Evolutionary conservation across 1,140 invertebrate genomes (phyloP).

Genomic region (Diorhabda elongata): DNA sequence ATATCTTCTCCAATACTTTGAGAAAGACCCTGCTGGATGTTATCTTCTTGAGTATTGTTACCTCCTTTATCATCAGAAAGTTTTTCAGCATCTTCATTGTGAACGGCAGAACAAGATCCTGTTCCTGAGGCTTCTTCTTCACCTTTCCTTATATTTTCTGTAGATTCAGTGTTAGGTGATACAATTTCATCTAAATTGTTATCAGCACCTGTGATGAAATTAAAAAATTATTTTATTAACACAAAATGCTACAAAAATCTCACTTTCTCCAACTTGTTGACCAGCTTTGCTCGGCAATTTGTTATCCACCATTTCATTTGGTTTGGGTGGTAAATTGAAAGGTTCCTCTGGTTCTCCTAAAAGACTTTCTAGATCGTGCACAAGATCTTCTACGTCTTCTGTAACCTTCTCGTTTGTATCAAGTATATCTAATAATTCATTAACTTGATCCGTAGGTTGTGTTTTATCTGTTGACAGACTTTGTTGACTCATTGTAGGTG

Average conservation of each 20-base stretch:
- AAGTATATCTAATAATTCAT: conserved; percentile 41
- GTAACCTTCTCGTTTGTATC: conserved; percentile 38
- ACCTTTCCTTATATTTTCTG: conserved; percentile 6
- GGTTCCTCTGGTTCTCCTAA: conserved; percentile 37
- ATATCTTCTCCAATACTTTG: not conserved
- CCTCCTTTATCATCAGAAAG: too few relatives aligned
- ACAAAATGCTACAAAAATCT: not conserved
- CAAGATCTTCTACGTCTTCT: conserved; percentile 46
- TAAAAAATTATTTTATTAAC: not conserved
- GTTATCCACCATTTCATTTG: not conserved
- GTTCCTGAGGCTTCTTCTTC: conserved; percentile 9
- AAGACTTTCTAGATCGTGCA: conserved; percentile 44
- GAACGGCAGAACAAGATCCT: too few relatives aligned
- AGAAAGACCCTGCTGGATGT: not conserved
- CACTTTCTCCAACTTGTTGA: not conserved
- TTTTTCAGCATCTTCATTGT: too few relatives aligned
- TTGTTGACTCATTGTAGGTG: conserved; percentile 13
- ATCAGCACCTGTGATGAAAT: too few relatives aligned
- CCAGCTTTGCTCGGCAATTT: not conserved
- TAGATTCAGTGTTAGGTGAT: too few relatives aligned
- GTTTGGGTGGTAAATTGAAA: conserved; percentile 21
- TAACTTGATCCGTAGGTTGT: conserved; percentile 24
- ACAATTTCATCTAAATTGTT: too few relatives aligned
- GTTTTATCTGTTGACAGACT: conserved; percentile 1
- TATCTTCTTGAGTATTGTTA: too few relatives aligned